A percentile compares a stretch with the other conserved stretches of the same genome.
phyloP scores from a whole-genome alignment of 2,888 invertebrate genomes.

The Flexamia atlantica region DNA sequence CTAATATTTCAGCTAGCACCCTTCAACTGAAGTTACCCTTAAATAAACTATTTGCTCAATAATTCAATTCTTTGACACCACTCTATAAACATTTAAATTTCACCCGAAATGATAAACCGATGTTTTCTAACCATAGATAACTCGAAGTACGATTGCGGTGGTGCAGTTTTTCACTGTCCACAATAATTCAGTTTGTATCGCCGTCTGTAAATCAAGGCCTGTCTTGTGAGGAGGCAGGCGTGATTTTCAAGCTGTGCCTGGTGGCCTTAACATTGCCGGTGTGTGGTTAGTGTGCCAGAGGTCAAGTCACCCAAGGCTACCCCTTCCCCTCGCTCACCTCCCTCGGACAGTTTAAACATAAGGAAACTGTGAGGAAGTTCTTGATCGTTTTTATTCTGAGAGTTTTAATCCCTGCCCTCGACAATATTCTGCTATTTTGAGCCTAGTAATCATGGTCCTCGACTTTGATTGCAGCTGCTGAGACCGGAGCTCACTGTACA shows the following conservation, averaged over 20 bases:
- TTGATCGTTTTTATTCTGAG: not conserved
- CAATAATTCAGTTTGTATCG: not conserved
- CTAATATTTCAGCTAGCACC: no score
- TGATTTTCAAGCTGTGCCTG: constrained; percentile 5
- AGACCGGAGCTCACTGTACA: no score
- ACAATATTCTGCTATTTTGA: no score
- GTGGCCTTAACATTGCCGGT: constrained; percentile 17
- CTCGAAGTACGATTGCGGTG: not conserved
- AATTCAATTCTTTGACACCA: not conserved
- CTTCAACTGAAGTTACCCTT: not conserved
- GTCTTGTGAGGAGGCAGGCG: not conserved
- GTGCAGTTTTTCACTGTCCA: not conserved
- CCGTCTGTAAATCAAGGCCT: not conserved
- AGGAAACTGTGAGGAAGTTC: not conserved
- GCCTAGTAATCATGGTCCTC: no score
- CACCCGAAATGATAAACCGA: not conserved
- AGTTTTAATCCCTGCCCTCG: not conserved
- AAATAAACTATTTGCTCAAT: not conserved
- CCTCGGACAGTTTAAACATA: not conserved
- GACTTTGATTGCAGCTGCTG: no score
- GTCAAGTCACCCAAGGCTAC: not conserved
- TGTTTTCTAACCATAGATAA: not conserved
- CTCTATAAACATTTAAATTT: not conserved
- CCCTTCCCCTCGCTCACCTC: not conserved
- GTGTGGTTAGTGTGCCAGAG: not conserved